Evolutionary conservation across 2,888 invertebrate genomes (phyloP).

Genomic region (Nephrotoma flavescens): DNA sequence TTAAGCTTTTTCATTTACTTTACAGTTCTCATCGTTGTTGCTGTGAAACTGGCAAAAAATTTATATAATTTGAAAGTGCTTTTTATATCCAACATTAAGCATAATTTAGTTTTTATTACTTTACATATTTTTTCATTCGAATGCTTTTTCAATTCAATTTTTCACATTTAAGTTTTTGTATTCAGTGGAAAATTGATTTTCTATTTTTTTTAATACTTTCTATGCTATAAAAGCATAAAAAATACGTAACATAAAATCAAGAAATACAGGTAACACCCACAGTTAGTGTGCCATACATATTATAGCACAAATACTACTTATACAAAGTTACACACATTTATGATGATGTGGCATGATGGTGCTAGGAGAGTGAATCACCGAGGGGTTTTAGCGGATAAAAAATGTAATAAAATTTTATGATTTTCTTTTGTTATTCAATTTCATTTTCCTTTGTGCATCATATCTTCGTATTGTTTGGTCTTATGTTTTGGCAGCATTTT

Average conservation of each 20-base stretch:
- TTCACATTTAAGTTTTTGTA: not conserved
- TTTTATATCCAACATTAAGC: not conserved
- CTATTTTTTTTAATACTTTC: not conserved
- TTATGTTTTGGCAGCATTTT: not conserved
- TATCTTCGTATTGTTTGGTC: not conserved
- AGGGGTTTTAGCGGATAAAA: not conserved
- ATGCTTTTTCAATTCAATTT: not conserved
- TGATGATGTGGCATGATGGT: not conserved
- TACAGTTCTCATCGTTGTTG: not conserved
- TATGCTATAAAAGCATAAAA: not conserved
- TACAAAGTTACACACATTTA: not conserved
- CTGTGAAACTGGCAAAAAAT: not conserved
- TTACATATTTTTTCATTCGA: not conserved
- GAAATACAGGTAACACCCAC: not conserved
- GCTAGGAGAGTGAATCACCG: not conserved
- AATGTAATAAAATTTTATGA: not conserved
- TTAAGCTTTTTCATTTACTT: not conserved
- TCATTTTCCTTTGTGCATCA: not conserved
- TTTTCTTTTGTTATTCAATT: not conserved
- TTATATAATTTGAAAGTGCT: not conserved
- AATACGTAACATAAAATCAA: not conserved
- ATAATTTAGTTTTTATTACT: not conserved
- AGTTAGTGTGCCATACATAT: not conserved
- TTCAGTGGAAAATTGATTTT: not conserved
- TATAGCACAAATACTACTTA: not conserved